Conservation (phyloP, 2,113 vertebrate species). For the Tursiops truncatus region DNA sequence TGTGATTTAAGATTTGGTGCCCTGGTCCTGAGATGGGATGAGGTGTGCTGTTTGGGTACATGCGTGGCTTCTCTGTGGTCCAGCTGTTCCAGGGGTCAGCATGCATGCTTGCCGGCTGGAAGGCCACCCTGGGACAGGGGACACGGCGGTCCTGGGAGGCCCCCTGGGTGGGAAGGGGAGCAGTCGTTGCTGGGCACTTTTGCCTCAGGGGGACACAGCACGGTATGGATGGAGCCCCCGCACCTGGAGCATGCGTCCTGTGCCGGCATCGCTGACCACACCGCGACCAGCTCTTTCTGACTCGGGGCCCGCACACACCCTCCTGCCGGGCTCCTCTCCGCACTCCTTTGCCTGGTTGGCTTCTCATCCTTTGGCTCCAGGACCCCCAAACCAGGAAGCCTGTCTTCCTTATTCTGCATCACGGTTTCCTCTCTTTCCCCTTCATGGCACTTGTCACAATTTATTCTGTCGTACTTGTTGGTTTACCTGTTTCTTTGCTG, state of each 20-base stretch:
- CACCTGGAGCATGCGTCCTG: fast-evolving
- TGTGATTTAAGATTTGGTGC: no score
- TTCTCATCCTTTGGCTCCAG: not conserved
- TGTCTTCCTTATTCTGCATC: fast-evolving
- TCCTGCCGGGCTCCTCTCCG: not conserved
- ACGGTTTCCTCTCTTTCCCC: not conserved
- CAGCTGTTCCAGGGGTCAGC: not conserved
- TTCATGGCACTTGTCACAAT: fast-evolving
- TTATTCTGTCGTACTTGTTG: no score
- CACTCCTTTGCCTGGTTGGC: not conserved
- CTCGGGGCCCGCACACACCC: fast-evolving
- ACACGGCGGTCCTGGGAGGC: not conserved
- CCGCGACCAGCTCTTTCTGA: not conserved
- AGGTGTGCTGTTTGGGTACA: not conserved
- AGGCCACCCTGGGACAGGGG: no score
- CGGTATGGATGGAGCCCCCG: fast-evolving
- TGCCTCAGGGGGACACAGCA: not conserved
- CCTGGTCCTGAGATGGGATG: not conserved
- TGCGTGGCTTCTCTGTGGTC: no score
- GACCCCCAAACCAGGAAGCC: not conserved
- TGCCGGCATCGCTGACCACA: fast-evolving
- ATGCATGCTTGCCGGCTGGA: fast-evolving
- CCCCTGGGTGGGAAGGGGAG: not conserved
- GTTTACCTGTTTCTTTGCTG: no score
- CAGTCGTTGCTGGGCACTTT: fast-evolving